Evolutionary conservation across 2,113 vertebrate genomes (phyloP).

Genomic region (Lanius ludovicianus): DNA sequence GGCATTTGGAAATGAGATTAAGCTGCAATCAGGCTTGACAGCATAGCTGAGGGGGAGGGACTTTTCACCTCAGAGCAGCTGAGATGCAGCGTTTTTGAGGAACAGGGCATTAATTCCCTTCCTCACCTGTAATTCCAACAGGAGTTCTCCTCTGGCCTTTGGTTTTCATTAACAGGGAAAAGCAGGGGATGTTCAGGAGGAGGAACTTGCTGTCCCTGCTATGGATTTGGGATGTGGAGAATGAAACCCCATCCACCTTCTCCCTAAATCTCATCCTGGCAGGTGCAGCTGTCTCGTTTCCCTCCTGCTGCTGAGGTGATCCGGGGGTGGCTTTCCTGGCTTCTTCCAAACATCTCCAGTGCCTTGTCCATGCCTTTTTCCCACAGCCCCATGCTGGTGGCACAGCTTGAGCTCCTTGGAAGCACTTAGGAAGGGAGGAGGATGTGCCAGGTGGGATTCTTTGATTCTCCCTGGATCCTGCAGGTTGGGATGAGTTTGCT

Average conservation of each 20-base stretch:
- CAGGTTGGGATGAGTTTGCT: background rate
- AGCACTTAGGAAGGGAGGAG: background rate
- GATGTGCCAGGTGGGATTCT: no score
- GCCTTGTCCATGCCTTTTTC: background rate
- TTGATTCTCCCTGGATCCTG: background rate
- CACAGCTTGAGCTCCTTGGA: no score
- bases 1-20: constrained; percentile 50
- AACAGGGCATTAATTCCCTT: background rate
- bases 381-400: fast-evolving
- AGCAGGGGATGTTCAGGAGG: background rate
- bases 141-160: background rate
- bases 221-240: background rate
- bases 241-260: fast-evolving
- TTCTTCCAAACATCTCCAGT: background rate
- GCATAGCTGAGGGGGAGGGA: background rate
- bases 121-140: background rate
- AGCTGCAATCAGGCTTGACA: constrained; percentile 23
- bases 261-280: background rate
- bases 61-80: background rate
- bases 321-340: background rate
- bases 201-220: background rate
- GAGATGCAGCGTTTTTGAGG: background rate
- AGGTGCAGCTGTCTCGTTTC: background rate
- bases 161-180: background rate
- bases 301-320: background rate